Evolutionary conservation across 1,140 invertebrate genomes (phyloP), one percentile per base, ranked within the genome.

Genomic region (Agrypnia vestita): DNA sequence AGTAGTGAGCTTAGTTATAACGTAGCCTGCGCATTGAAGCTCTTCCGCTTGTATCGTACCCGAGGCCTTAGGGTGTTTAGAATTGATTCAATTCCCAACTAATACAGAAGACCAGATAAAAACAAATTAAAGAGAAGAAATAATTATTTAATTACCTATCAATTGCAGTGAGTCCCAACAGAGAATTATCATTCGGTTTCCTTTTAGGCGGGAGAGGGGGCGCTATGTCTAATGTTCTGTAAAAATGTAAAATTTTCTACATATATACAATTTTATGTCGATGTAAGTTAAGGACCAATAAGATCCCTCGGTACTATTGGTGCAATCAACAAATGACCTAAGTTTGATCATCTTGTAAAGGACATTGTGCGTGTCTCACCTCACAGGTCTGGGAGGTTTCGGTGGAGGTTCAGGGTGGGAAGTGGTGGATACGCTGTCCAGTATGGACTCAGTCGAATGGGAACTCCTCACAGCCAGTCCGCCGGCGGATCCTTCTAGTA

Each of bases 371-470:
- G 17, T 61, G 47, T 8, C 19, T 72, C 21, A 94, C 93, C 93
- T 89, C 84, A 92, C 92, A 53, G 95, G 95, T 84, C 96, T 89
- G 56, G 96, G 96, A 56, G 96, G 96, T 89, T 97, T 97, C 3
- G 96, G 96, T 69, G 96, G 96, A 74, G 95, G 93, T 69, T 80
- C 87, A 46, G 75, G 84, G 77, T 89, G 88, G 12, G 87, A 86
- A 6, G 71, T 15, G 12, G 78, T 80, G 49, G 78, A 53, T 19
- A 67, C 62, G 53, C 88, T 88, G 79, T 92, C 87, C 15, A 93
- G 87, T 79, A 93, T 91, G 0, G 93, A 94, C 87, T 96, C 95
- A 6, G 94, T 94, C 84, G 94, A 95, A 84, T 95, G 94, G 61
- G 94, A 95, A 3, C 87, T 85, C 84, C 13, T 84, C 44, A 74